phyloP scores from a whole-genome alignment of 35 echinoderm and acorn worm species.

The Amphiura filiformis region DNA sequence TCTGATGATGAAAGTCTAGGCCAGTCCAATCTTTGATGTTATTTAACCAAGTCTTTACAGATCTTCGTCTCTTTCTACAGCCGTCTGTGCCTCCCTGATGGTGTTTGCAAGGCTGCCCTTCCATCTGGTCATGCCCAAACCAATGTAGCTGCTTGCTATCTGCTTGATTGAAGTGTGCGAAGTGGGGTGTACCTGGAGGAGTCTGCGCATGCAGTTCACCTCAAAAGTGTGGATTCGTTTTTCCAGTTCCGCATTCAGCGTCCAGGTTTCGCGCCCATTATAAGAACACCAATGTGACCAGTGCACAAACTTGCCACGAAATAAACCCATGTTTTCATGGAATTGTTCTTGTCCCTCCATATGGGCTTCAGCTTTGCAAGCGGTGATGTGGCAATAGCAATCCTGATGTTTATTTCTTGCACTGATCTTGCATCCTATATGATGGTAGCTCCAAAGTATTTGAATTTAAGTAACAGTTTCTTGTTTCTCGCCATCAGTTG shows the following conservation, averaged over 20 bases:
- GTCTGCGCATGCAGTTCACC: background rate
- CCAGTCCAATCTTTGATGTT: too few relatives aligned
- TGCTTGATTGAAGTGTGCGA: background rate
- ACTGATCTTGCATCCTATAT: constrained; percentile 2
- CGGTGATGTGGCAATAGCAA: background rate
- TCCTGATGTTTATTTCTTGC: background rate
- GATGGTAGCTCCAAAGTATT: too few relatives aligned
- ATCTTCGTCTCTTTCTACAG: too few relatives aligned
- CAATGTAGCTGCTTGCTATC: too few relatives aligned
- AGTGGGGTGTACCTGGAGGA: background rate
- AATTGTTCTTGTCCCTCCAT: constrained; percentile 26
- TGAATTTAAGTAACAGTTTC: too few relatives aligned
- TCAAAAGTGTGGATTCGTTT: background rate
- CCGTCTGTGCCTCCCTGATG: too few relatives aligned
- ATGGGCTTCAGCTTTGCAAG: constrained; percentile 10
- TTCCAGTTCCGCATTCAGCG: constrained; percentile 1
- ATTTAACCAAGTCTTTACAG: too few relatives aligned
- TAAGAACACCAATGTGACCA: constrained; percentile 9
- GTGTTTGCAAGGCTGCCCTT: too few relatives aligned
- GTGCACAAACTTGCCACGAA: too few relatives aligned
- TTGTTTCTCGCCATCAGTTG: too few relatives aligned
- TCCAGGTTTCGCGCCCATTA: constrained; percentile 21
- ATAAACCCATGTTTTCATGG: background rate
- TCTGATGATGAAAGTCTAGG: too few relatives aligned
- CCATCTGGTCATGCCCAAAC: too few relatives aligned